phyloP scores from a whole-genome alignment of 2,888 invertebrate genomes.

The Erannis defoliaria region DNA sequence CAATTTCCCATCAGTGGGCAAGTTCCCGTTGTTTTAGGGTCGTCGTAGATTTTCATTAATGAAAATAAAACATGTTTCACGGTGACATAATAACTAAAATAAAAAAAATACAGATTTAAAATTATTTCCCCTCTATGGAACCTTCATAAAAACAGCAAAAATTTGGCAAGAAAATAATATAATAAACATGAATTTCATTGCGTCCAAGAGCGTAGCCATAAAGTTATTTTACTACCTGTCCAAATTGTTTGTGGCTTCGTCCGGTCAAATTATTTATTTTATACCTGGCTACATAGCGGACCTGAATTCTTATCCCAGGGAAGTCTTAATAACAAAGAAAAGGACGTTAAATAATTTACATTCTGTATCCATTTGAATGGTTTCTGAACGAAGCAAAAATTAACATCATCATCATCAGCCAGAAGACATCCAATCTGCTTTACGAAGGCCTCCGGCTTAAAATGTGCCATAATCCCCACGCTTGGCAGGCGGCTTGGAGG shows the following conservation, averaged over 20 bases:
- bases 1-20: too few species aligned
- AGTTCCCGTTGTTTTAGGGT: neutral
- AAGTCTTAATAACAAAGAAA: neutral
- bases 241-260: conserved; percentile 32
- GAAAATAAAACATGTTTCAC: neutral
- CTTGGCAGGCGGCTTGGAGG: too few species aligned
- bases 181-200: conserved; percentile 31
- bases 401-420: too few species aligned
- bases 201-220: conserved; percentile 17
- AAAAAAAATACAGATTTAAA: conserved; percentile 18
- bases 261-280: conserved; percentile 22
- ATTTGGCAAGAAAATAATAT: conserved; percentile 21
- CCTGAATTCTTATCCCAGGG: neutral
- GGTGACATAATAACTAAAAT: neutral
- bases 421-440: too few species aligned
- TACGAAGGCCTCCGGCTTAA: too few species aligned
- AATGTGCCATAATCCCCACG: too few species aligned
- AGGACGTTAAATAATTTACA: neutral
- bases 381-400: neutral
- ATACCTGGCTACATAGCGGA: neutral
- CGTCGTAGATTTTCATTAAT: neutral
- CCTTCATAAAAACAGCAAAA: conserved; percentile 26
- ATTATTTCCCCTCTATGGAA: conserved; percentile 22
- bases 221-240: conserved; percentile 32
- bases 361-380: neutral